Conservation (phyloP, 2,888 invertebrate species). For the Eupithecia subumbrata region DNA sequence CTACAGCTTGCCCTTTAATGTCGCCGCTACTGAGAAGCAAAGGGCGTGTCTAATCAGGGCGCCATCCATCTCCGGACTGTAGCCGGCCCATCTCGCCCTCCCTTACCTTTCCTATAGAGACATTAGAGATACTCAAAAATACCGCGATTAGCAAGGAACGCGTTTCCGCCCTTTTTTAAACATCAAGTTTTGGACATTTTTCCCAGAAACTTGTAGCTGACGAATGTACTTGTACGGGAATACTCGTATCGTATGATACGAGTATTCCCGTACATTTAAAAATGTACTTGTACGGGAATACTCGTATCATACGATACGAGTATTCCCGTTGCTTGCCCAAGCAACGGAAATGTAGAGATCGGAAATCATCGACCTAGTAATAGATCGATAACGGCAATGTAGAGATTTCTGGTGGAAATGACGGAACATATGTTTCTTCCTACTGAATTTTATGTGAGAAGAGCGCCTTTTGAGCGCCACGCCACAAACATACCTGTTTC, state of each 20-base stretch:
- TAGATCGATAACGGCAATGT: no score
- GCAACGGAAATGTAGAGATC: background rate
- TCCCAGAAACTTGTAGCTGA: background rate
- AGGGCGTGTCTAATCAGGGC: constrained; percentile 69
- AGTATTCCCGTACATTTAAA: no score
- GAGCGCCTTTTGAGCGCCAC: no score
- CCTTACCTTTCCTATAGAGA: constrained; percentile 58
- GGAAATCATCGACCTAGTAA: background rate
- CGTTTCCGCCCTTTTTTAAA: constrained; percentile 65
- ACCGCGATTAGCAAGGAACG: constrained; percentile 65
- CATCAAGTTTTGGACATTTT: constrained; percentile 37
- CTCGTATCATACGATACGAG: no score
- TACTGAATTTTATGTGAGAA: background rate
- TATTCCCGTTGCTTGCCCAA: background rate
- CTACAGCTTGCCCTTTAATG: constrained; percentile 54
- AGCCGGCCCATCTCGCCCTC: background rate
- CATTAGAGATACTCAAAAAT: constrained; percentile 64
- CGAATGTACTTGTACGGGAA: no score
- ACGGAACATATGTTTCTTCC: background rate
- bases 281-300: no score
- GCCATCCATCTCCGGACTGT: constrained; percentile 68
- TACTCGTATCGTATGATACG: no score
- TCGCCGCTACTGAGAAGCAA: constrained; percentile 66
- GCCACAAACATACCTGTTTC: no score
- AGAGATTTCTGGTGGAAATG: background rate